Conservation (phyloP, 1,140 invertebrate genomes). For the Triops cancriformis region DNA sequence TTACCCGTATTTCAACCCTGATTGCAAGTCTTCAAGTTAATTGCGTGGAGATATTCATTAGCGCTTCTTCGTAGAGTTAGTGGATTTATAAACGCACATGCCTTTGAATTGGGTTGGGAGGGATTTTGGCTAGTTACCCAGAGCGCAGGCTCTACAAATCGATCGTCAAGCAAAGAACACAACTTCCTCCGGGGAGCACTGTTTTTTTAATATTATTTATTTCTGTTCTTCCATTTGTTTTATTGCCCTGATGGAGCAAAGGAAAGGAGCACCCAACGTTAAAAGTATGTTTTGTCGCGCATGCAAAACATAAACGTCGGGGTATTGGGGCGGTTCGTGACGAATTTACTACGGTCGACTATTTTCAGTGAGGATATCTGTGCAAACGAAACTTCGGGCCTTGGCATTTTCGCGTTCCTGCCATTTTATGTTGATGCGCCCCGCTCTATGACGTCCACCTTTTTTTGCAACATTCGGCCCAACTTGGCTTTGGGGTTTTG, state of each 20-base stretch:
- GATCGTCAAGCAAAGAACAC: neutral
- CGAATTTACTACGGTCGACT: neutral
- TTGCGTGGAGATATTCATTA: no score
- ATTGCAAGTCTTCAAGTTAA: no score
- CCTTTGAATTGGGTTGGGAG: neutral
- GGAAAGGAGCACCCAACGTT: neutral
- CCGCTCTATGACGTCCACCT: no score
- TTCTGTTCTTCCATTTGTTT: neutral
- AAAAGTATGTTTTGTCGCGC: neutral
- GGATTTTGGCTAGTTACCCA: neutral
- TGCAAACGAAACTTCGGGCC: neutral
- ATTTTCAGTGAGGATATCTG: neutral
- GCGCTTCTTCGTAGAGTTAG: neutral
- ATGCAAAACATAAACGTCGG: neutral
- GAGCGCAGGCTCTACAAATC: neutral
- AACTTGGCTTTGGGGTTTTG: no score
- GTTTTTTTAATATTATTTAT: slow-evolving; percentile 1
- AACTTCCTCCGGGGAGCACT: neutral
- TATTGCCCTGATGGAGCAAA: neutral
- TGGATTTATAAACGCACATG: neutral
- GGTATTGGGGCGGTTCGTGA: neutral
- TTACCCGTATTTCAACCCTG: no score
- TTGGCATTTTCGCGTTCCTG: neutral
- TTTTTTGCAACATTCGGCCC: no score
- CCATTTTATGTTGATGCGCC: no score